These are phyloP conservation scores for Agrypnia vestita DNA, from an alignment of 1,140 invertebrate genomes.

Conservation along the genomic window DNA sequence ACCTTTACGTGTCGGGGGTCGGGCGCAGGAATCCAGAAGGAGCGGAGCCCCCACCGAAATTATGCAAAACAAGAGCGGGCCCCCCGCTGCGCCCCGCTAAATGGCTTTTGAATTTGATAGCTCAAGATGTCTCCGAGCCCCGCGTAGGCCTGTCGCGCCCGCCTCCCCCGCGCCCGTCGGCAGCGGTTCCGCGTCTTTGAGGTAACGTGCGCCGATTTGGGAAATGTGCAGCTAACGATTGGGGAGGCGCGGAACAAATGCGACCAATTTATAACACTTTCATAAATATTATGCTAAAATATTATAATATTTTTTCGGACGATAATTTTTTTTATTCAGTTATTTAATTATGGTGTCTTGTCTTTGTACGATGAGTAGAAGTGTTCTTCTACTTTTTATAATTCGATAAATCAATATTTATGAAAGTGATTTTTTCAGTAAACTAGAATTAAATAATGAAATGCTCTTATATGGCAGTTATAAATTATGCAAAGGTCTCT, in stretches of 20 bases:
- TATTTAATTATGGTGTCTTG: no score
- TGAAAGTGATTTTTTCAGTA: no score
- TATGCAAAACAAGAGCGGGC: slow-evolving; percentile 56
- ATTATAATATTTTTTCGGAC: no score
- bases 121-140: slow-evolving; percentile 55
- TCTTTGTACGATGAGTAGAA: no score
- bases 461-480: no score
- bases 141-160: background rate
- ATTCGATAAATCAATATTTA: no score
- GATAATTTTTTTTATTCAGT: no score
- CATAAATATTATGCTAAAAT: no score
- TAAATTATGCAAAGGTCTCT: no score
- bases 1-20: slow-evolving; percentile 1
- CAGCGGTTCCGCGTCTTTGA: slow-evolving; percentile 6
- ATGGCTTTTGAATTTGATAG: slow-evolving; percentile 61
- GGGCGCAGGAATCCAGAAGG: background rate
- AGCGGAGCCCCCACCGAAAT: slow-evolving; percentile 37
- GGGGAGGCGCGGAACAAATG: slow-evolving; percentile 17
- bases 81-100: slow-evolving; percentile 52
- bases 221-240: slow-evolving; percentile 37
- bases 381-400: no score
- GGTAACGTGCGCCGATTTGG: slow-evolving; percentile 38
- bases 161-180: background rate
- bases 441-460: no score
- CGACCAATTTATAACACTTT: background rate